These are phyloP conservation scores for Chrysocyon brachyurus DNA, from an alignment of 2,797 vertebrate genomes.

Conservation along the genomic window DNA sequence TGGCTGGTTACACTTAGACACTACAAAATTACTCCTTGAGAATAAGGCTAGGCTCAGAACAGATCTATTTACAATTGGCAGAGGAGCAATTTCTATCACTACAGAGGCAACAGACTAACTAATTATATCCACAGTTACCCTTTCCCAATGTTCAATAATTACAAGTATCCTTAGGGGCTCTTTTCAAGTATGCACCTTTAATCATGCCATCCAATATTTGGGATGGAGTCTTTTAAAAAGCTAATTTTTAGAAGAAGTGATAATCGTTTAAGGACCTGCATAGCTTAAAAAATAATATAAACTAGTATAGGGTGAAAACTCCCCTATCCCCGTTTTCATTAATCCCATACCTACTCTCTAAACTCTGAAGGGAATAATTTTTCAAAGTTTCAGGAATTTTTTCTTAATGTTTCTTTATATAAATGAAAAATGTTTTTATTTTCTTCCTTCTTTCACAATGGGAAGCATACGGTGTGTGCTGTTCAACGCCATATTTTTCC, in stretches of 20 bases:
- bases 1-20: background rate
- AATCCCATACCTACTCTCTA: background rate
- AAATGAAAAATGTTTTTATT: background rate
- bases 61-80: background rate
- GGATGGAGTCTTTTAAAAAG: background rate
- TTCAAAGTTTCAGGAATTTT: background rate
- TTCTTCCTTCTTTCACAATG: background rate
- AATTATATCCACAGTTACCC: background rate
- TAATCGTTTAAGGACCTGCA: background rate
- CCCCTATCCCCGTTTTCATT: background rate
- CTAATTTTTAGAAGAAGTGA: background rate
- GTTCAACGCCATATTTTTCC: background rate
- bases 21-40: background rate
- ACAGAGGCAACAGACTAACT: background rate
- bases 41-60: background rate
- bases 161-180: background rate
- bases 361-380: background rate
- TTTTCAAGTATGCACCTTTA: background rate
- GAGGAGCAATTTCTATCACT: background rate
- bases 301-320: background rate
- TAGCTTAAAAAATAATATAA: background rate
- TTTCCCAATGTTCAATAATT: background rate
- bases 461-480: background rate
- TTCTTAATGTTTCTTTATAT: background rate
- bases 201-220: background rate